Evolutionary conservation across 1,140 invertebrate genomes (phyloP).

Genomic region (Bathynomus jamesi): DNA sequence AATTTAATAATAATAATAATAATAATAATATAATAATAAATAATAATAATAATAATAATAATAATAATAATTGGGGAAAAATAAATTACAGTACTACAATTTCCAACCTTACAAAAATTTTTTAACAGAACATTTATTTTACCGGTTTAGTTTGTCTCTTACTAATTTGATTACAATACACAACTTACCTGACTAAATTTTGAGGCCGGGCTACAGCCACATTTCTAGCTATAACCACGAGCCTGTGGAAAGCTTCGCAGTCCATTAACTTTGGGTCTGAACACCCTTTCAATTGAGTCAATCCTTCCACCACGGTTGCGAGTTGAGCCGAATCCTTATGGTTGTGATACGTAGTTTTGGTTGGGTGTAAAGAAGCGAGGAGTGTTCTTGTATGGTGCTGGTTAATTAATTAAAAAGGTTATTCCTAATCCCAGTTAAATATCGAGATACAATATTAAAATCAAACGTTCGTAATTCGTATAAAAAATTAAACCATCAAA

Average conservation of each 20-base stretch:
- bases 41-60: no score
- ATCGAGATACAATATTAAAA: no score
- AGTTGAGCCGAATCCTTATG: slow-evolving; percentile 55
- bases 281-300: slow-evolving; percentile 55
- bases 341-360: slow-evolving; percentile 65
- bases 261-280: slow-evolving; percentile 60
- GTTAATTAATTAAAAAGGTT: not conserved
- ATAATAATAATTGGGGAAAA: no score
- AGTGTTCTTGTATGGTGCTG: slow-evolving; percentile 49
- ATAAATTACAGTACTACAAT: not conserved
- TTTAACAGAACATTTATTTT: no score
- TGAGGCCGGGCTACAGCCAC: slow-evolving; percentile 75
- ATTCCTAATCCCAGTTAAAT: no score
- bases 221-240: slow-evolving; percentile 71
- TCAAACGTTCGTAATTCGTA: no score
- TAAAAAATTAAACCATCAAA: no score
- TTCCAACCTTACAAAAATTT: no score
- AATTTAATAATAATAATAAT: no score
- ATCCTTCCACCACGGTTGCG: slow-evolving; percentile 55
- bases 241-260: slow-evolving; percentile 81
- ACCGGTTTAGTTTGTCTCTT: no score
- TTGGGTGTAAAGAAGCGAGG: slow-evolving; percentile 67
- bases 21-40: no score
- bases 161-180: no score
- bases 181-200: slow-evolving; percentile 70